Conservation (phyloP, 2,888 invertebrate genomes). For the Sarcophaga carnaria region DNA sequence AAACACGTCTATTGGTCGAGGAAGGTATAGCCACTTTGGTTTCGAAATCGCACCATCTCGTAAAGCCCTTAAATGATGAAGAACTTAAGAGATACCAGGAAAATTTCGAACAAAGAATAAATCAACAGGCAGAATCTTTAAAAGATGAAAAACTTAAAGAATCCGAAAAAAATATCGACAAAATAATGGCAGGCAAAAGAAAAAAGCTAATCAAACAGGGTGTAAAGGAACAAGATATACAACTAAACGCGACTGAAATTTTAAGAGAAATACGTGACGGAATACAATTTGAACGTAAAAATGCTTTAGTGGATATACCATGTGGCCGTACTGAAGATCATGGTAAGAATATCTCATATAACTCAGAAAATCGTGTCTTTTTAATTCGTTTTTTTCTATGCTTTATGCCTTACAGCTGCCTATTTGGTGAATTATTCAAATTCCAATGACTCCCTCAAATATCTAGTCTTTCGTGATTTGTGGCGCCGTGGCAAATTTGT, state of each 20-base stretch:
- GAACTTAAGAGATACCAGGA: conserved; percentile 68
- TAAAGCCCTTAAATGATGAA: conserved; percentile 58
- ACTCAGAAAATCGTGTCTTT: not conserved
- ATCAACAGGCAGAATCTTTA: conserved; percentile 82
- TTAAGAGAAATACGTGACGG: conserved; percentile 84
- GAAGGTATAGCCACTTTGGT: conserved; percentile 86
- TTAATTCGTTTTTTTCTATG: no score
- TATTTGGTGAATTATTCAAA: not conserved
- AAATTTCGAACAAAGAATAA: conserved; percentile 70
- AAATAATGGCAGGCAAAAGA: conserved; percentile 90
- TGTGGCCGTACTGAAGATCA: conserved; percentile 83
- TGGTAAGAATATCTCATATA: conserved; percentile 69
- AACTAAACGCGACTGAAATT: conserved; percentile 80
- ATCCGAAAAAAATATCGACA: conserved; percentile 84
- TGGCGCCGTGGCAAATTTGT: conserved; percentile 92
- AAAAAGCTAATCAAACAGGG: conserved; percentile 85
- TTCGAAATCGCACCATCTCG: conserved; percentile 78
- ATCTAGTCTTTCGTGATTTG: conserved; percentile 89
- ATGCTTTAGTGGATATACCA: conserved; percentile 88
- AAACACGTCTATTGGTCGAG: conserved; percentile 88
- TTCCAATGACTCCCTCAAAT: conserved; percentile 82
- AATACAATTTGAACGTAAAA: conserved; percentile 83
- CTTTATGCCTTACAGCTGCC: not conserved
- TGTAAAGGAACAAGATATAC: no score
- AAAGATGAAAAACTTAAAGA: conserved; percentile 84